phyloP scores from a whole-genome alignment of 2,113 vertebrate species.

The Ranitomeya imitator region DNA sequence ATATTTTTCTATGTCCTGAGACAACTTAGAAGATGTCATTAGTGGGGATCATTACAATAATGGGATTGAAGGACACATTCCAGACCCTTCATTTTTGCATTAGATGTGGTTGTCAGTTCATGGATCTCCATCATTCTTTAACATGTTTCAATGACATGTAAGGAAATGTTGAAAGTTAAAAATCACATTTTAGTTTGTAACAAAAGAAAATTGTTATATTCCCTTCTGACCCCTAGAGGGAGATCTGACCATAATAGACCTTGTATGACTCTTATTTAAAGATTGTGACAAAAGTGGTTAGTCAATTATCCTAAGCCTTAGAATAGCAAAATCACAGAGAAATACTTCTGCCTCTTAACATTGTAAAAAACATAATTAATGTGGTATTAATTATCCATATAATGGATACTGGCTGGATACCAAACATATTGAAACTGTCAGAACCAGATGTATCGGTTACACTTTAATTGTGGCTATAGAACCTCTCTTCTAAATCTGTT shows the following conservation, averaged over 20 bases:
- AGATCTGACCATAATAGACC: constrained; percentile 17
- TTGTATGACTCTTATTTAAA: background rate
- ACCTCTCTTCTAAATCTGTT: background rate
- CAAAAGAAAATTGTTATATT: constrained; percentile 1
- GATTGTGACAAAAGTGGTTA: constrained; percentile 13
- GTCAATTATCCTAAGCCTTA: constrained; percentile 23
- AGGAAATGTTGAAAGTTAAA: background rate
- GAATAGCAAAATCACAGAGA: background rate
- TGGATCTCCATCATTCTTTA: background rate
- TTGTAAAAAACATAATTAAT: constrained; percentile 3
- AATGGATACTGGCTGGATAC: background rate
- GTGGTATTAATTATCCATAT: constrained; percentile 18
- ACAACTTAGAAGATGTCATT: too few relatives aligned
- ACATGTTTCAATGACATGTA: background rate
- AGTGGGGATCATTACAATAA: too few relatives aligned
- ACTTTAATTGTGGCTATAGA: background rate
- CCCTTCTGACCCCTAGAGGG: constrained; percentile 38
- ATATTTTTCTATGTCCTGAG: too few relatives aligned
- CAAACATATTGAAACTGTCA: constrained; percentile 21
- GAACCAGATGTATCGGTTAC: constrained; percentile 16
- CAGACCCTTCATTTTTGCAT: background rate
- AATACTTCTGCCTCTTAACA: constrained; percentile 1
- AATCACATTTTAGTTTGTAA: background rate
- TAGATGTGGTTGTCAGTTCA: background rate
- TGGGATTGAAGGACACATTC: too few relatives aligned